Evolutionary conservation across 2,888 invertebrate species (phyloP).

Genomic region (Cataglyphis livida): DNA sequence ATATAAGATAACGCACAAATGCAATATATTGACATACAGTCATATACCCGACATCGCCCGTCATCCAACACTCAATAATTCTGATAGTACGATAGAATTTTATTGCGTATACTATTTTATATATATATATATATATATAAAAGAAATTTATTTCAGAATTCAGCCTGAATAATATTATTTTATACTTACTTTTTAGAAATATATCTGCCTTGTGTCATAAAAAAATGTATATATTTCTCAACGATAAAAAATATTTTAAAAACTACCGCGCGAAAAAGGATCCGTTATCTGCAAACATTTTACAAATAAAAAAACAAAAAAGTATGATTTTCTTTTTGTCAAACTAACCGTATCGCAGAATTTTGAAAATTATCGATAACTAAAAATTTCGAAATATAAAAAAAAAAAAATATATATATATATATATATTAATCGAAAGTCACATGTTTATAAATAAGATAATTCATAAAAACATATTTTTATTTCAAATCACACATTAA

Average conservation of each 20-base stretch:
- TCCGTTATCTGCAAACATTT: conserved; percentile 42
- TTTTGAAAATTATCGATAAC: neutral
- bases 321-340: neutral
- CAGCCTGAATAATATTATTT: neutral
- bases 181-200: conserved; percentile 1
- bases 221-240: neutral
- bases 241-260: neutral
- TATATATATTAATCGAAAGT: no score
- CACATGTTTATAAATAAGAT: neutral
- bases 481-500: neutral
- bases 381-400: neutral
- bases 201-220: neutral
- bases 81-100: neutral
- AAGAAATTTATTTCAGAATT: neutral
- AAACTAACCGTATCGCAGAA: neutral
- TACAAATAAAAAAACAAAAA: conserved; percentile 42
- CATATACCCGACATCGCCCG: neutral
- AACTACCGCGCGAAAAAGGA: neutral
- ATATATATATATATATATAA: neutral
- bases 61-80: conserved; percentile 3
- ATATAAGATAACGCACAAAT: neutral
- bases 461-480: neutral
- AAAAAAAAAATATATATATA: neutral
- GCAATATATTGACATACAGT: neutral
- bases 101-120: neutral